A percentile compares a stretch with the other conserved stretches of the same genome.
phyloP scores from a whole-genome alignment of 2,888 invertebrate genomes.

The Drosophila rubida region DNA sequence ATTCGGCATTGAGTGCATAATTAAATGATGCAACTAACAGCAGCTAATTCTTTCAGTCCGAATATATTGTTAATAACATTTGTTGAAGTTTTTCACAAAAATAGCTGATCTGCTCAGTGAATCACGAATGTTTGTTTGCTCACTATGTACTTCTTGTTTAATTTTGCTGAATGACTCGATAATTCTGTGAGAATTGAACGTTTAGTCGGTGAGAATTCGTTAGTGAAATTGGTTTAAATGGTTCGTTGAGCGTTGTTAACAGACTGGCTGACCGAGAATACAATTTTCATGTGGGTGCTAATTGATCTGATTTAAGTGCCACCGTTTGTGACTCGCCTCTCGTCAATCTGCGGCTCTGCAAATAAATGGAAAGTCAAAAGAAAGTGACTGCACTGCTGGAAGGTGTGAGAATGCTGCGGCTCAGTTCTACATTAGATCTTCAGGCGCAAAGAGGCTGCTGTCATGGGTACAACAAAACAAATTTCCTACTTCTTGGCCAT shows the following conservation, averaged over 20 bases:
- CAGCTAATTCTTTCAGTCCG: too few species aligned
- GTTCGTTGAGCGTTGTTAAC: conserved; percentile 27
- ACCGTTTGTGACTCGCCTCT: neutral
- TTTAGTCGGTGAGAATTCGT: conserved; percentile 21
- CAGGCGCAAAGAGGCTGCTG: conserved; percentile 15
- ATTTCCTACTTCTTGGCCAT: neutral
- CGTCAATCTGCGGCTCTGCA: neutral
- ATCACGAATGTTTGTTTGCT: too few species aligned
- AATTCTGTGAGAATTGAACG: conserved; percentile 19
- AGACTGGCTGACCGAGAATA: conserved; percentile 15
- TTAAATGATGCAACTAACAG: too few species aligned
- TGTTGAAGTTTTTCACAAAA: too few species aligned
- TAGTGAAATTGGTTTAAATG: conserved; percentile 57
- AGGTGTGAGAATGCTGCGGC: conserved; percentile 42
- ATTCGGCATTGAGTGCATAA: neutral
- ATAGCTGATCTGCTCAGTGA: too few species aligned
- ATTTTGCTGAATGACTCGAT: conserved; percentile 12
- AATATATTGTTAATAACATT: too few species aligned
- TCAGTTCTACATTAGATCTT: conserved; percentile 52
- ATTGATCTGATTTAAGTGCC: conserved; percentile 56
- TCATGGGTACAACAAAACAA: conserved; percentile 23
- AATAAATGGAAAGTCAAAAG: conserved; percentile 42
- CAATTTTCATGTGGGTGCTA: conserved; percentile 53
- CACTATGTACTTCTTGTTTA: conserved; percentile 12
- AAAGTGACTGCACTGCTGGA: conserved; percentile 51